These are phyloP conservation scores for Achroia grisella DNA, from an alignment of 1,140 invertebrate species.

Conservation along the genomic window DNA sequence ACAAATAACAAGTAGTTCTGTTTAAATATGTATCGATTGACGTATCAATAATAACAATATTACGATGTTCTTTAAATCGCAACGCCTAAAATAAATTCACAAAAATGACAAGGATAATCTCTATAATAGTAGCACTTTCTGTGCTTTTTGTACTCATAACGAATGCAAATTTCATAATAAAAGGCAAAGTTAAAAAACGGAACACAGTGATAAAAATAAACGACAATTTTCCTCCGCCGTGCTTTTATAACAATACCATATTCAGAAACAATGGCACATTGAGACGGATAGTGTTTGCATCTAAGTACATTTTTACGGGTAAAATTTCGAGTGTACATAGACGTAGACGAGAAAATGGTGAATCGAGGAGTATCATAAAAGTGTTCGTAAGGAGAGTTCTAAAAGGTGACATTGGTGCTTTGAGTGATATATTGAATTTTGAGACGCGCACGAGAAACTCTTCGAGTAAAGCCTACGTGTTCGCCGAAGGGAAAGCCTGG, in stretches of 20 bases:
- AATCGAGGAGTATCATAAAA: constrained; percentile 46
- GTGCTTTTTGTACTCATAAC: constrained; percentile 17
- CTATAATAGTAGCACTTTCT: constrained; percentile 16
- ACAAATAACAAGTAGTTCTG: neutral
- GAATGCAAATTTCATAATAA: constrained; percentile 43
- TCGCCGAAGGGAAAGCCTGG: constrained; percentile 38
- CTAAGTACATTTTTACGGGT: constrained; percentile 64
- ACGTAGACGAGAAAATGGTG: constrained; percentile 30
- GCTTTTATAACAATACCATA: constrained; percentile 48
- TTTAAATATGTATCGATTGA: neutral
- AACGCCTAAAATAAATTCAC: neutral
- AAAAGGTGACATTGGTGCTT: constrained; percentile 51
- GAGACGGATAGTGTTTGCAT: constrained; percentile 43
- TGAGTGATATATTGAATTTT: constrained; percentile 59
- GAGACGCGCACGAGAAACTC: constrained; percentile 47
- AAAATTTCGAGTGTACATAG: constrained; percentile 58
- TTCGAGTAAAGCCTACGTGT: constrained; percentile 41
- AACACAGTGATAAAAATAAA: constrained; percentile 58
- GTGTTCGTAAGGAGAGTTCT: constrained; percentile 54
- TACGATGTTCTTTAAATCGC: no score
- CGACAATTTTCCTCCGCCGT: constrained; percentile 37
- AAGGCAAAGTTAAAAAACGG: constrained; percentile 57
- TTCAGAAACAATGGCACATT: constrained; percentile 56
- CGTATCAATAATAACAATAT: no score
- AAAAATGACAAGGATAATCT: constrained; percentile 27